These are phyloP conservation scores for Anser cygnoides DNA, from an alignment of 2,113 vertebrate genomes.

Conservation along the genomic window DNA sequence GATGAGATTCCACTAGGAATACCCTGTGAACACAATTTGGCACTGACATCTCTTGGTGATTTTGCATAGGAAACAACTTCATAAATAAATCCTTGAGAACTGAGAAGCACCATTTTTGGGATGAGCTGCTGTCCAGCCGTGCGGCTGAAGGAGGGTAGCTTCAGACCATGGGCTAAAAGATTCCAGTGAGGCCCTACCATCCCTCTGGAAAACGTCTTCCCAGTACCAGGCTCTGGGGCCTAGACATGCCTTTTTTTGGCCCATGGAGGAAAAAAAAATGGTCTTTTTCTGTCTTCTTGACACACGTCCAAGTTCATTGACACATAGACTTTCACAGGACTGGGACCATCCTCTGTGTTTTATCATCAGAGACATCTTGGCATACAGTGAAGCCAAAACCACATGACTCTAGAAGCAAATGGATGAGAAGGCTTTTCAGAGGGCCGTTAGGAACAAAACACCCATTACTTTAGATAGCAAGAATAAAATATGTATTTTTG, in stretches of 20 bases:
- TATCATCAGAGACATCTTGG: neutral
- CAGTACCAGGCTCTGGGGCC: neutral
- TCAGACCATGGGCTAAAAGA: neutral
- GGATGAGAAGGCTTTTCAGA: neutral
- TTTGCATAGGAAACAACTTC: neutral
- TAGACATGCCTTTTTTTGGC: neutral
- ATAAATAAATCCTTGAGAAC: neutral
- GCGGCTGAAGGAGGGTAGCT: neutral
- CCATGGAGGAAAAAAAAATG: accelerated
- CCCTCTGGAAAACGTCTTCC: neutral
- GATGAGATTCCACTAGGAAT: neutral
- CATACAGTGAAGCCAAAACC: neutral
- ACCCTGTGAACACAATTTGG: neutral
- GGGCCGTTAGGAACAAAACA: neutral
- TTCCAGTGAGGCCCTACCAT: accelerated
- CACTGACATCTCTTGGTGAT: neutral
- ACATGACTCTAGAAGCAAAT: neutral
- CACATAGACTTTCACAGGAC: neutral
- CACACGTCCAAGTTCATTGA: neutral
- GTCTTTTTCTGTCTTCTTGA: neutral
- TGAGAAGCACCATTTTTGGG: neutral
- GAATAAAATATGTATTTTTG: neutral
- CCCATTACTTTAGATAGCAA: neutral
- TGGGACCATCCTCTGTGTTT: neutral
- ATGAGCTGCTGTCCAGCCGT: neutral